phyloP scores from a whole-genome alignment of 2,888 invertebrate species.

The Lasioglossum calceatum region DNA sequence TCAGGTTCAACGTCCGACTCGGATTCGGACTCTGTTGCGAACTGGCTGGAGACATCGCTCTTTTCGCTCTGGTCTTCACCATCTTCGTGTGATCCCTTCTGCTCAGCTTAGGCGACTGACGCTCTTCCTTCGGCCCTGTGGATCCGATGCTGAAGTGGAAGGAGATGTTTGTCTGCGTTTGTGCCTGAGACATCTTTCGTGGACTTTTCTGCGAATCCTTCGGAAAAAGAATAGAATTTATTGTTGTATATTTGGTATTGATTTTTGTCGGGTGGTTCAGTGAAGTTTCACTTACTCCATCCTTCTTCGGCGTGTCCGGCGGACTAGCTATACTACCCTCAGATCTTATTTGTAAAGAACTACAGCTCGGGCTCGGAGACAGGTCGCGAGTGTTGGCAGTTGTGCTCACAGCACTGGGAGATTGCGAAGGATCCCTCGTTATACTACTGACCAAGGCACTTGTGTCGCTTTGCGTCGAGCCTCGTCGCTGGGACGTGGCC shows the following conservation, averaged over 20 bases:
- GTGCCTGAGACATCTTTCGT: slow-evolving; percentile 84
- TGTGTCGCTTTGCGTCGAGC: slow-evolving; percentile 87
- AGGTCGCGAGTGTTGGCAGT: slow-evolving; percentile 85
- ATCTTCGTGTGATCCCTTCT: slow-evolving; percentile 86
- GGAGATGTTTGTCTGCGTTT: slow-evolving; percentile 86
- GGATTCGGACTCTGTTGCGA: slow-evolving; percentile 83
- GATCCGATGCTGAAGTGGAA: slow-evolving; percentile 87
- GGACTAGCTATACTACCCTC: slow-evolving; percentile 85
- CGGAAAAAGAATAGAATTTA: not conserved
- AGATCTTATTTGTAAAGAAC: slow-evolving; percentile 85
- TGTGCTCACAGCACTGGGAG: slow-evolving; percentile 85
- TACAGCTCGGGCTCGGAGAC: slow-evolving; percentile 86
- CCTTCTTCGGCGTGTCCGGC: slow-evolving; percentile 84
- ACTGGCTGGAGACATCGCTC: slow-evolving; percentile 84
- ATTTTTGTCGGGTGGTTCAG: not conserved
- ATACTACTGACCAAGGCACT: slow-evolving; percentile 87
- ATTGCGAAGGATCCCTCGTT: slow-evolving; percentile 87
- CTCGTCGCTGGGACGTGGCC: slow-evolving; percentile 85
- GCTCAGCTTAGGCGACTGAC: slow-evolving; percentile 86
- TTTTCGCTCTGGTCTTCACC: slow-evolving; percentile 83
- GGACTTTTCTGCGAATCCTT: slow-evolving; percentile 83
- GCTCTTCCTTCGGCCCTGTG: slow-evolving; percentile 85
- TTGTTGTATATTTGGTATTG: not conserved
- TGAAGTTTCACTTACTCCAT: slow-evolving; percentile 69
- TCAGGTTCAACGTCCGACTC: slow-evolving; percentile 75